Percentiles rank a stretch among this genome's conserved stretches.
phyloP scores from a whole-genome alignment of 2,797 vertebrate species.

The Sebastes aleutianus region DNA sequence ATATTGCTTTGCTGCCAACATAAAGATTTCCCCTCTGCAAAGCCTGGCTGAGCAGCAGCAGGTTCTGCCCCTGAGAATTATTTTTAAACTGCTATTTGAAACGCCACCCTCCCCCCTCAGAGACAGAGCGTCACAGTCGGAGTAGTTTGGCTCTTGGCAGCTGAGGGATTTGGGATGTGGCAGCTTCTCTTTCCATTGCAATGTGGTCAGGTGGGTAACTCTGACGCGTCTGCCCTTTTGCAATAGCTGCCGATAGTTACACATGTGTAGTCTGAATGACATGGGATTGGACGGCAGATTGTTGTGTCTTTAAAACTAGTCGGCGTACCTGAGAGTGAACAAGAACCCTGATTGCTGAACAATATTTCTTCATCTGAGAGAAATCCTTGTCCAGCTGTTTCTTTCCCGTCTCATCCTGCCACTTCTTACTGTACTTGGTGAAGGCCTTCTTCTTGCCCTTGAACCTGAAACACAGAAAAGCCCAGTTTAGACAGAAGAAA shows the following conservation, averaged over 20 bases:
- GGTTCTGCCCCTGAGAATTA: slow-evolving; percentile 55
- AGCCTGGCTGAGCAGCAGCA: slow-evolving; percentile 19
- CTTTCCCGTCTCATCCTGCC: slow-evolving; percentile 90
- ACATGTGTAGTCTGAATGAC: not conserved
- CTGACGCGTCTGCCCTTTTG: slow-evolving; percentile 35
- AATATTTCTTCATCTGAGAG: slow-evolving; percentile 90
- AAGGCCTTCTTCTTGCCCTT: slow-evolving; percentile 98
- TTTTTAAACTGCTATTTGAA: slow-evolving; percentile 86
- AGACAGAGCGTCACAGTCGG: not conserved
- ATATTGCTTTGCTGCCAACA: slow-evolving; percentile 21
- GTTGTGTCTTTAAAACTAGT: not conserved
- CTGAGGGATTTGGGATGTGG: slow-evolving; percentile 18
- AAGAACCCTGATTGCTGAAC: slow-evolving; percentile 90
- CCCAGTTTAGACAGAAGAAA: not conserved
- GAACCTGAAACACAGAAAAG: slow-evolving; percentile 78
- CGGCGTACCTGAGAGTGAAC: slow-evolving; percentile 91
- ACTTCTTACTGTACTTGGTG: slow-evolving; percentile 92
- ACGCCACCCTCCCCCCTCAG: slow-evolving; percentile 55
- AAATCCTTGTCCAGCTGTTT: slow-evolving; percentile 95
- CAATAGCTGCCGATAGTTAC: not conserved
- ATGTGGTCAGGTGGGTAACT: slow-evolving; percentile 5
- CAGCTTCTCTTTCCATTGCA: slow-evolving; percentile 28
- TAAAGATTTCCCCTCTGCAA: slow-evolving; percentile 20
- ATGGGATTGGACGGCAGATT: not conserved
- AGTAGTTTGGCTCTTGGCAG: slow-evolving; percentile 12